A percentile compares a stretch with the other conserved stretches of the same genome.
These are phyloP conservation scores for Lacerta bilineata DNA, from an alignment of 2,797 vertebrate species.

Conservation along the genomic window DNA sequence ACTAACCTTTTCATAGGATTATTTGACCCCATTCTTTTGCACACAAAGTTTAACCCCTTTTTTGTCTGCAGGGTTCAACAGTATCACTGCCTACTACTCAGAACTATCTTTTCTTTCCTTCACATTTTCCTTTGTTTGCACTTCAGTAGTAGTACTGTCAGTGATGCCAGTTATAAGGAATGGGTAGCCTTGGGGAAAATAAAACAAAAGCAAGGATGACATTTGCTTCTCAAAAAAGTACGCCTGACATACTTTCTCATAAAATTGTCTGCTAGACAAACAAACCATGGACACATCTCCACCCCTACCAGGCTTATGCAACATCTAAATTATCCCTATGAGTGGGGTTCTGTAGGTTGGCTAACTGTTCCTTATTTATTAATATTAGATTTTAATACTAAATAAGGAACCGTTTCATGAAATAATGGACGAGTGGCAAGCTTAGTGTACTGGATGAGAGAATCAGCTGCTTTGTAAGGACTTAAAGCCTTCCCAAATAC, in stretches of 20 bases:
- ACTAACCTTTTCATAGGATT: neutral
- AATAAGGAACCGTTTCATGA: neutral
- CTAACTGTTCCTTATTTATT: neutral
- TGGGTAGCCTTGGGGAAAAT: slow-evolving; percentile 8
- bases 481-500: neutral
- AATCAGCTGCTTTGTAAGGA: neutral
- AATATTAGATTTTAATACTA: neutral
- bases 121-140: neutral
- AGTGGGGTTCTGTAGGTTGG: neutral
- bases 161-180: slow-evolving; percentile 23
- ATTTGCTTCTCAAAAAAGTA: slow-evolving; percentile 41
- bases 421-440: neutral
- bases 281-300: neutral
- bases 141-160: neutral
- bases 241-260: slow-evolving; percentile 39
- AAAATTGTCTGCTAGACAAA: slow-evolving; percentile 16
- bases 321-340: neutral
- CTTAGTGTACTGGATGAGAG: neutral
- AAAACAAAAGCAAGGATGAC: slow-evolving; percentile 44
- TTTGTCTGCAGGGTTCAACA: neutral
- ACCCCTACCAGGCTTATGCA: neutral
- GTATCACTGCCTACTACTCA: neutral
- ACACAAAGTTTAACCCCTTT: neutral
- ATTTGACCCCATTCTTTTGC: neutral
- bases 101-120: neutral